Evolutionary conservation across 2,888 invertebrate genomes (phyloP), one percentile per base, ranked within the genome.

Genomic region (Amaurobius ferox): DNA sequence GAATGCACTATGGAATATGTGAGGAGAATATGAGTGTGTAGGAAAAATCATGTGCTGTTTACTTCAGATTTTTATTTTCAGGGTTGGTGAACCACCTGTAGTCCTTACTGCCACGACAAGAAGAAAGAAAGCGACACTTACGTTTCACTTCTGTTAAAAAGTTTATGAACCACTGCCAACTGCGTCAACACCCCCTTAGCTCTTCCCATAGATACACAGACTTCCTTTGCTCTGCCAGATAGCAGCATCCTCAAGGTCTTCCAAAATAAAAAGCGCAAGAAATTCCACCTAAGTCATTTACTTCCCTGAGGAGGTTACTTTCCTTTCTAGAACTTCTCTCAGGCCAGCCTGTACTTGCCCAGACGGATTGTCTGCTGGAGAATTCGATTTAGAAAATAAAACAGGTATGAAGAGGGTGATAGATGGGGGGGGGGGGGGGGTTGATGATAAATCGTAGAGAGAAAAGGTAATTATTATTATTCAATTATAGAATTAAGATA

Each of bases 121-220:
- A 5, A 35, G 35, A 35, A 5, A 35, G 35, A 35, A 9, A 35
- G 35, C 35, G 35, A 35, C 6, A n/a, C 9, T 55, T 55, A 55
- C 55, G 55, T 55, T 19, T 19, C 55, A n/a, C 9, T 55, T 55
- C 19, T 23, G 55, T 55, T 19, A 23, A 19, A 55, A 23, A 23
- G 23, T 55, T 55, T 55, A 55, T 55, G 55, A 55, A 55, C 55
- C 55, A 23, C 23, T 55, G 55, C 55, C 55, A 55, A 55, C 23
- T 55, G 55, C 55, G 55, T 55, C 55, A 55, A 16, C 55, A 23
- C 23, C 19, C 2, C 2, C 5, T 1, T 5, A 55, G 55, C 23
- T 5, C 23, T 35, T 9, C 55, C 23, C 55, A 23, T 55, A 23
- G 55, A 55, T 55, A 55, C 11, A 55, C 23, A 3, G 23, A 16